phyloP scores from a whole-genome alignment of 2,888 invertebrate genomes.

The Heteromyza rotundicornis region DNA sequence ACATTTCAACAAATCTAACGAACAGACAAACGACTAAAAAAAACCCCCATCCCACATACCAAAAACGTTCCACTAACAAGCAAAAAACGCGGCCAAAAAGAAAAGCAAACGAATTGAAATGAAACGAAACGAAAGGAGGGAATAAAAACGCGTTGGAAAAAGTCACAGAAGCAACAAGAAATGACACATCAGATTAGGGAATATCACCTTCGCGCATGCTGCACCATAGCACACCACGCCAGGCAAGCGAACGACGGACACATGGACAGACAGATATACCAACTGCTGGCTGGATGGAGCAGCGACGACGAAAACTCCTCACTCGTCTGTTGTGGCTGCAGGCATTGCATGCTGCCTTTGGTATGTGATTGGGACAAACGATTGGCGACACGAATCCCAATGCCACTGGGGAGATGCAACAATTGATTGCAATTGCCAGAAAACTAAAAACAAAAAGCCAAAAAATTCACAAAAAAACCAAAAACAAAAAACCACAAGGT shows the following conservation, averaged over 20 bases:
- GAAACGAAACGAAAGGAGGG: constrained; percentile 27
- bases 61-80: constrained; percentile 39
- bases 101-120: constrained; percentile 27
- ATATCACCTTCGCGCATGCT: constrained; percentile 54
- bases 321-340: not conserved
- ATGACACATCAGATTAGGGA: constrained; percentile 61
- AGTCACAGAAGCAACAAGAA: constrained; percentile 52
- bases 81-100: constrained; percentile 37
- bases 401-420: constrained; percentile 47
- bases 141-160: constrained; percentile 19
- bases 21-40: too few species aligned
- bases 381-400: constrained; percentile 39
- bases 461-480: not conserved
- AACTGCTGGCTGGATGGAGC: constrained; percentile 12
- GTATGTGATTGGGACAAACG: constrained; percentile 26
- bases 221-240: constrained; percentile 13
- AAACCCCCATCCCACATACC: constrained; percentile 19
- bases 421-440: constrained; percentile 48
- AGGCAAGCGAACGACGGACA: constrained; percentile 24
- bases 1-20: not conserved
- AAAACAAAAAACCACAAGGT: too few species aligned
- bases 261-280: constrained; percentile 13
- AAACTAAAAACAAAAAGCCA: not conserved
- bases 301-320: too few species aligned
- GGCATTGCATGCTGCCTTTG: constrained; percentile 29